A percentile compares a stretch with the other conserved stretches of the same genome.
These are phyloP conservation scores for Pseudorasbora parva DNA, from an alignment of 2,113 vertebrate genomes.

Conservation along the genomic window DNA sequence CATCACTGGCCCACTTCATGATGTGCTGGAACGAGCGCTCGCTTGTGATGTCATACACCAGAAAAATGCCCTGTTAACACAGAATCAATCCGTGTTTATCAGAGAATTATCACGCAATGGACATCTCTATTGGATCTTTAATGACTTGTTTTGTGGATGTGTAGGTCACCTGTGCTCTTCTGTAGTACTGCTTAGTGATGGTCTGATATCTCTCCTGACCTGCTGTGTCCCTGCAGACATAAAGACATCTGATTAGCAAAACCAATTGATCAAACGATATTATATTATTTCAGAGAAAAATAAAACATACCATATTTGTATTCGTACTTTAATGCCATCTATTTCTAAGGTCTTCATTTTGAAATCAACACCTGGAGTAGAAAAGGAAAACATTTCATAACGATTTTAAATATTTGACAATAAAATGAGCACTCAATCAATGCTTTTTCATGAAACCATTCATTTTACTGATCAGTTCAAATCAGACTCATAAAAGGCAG, in stretches of 20 bases:
- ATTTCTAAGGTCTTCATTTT: constrained; percentile 84
- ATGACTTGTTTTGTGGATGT: neutral
- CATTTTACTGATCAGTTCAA: neutral
- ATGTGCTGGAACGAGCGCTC: constrained; percentile 98
- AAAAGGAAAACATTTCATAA: constrained; percentile 35
- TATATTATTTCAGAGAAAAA: neutral
- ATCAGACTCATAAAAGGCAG: neutral
- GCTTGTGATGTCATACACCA: constrained; percentile 96
- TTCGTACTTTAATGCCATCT: constrained; percentile 82
- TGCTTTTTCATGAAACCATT: neutral
- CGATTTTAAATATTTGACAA: neutral
- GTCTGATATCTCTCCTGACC: constrained; percentile 98
- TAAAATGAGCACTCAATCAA: neutral
- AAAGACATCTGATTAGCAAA: constrained; percentile 28
- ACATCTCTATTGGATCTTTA: neutral
- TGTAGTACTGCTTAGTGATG: constrained; percentile 98
- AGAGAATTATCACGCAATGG: neutral
- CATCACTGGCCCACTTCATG: constrained; percentile 98
- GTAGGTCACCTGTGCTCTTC: constrained; percentile 88
- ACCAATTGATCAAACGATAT: neutral
- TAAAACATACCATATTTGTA: constrained; percentile 80
- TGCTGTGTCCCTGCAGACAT: constrained; percentile 89
- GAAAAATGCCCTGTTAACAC: constrained; percentile 88
- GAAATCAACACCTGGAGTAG: constrained; percentile 78
- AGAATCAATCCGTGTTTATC: neutral